phyloP scores from a whole-genome alignment of 2,888 invertebrate species.

The Erpobdella octoculata region DNA sequence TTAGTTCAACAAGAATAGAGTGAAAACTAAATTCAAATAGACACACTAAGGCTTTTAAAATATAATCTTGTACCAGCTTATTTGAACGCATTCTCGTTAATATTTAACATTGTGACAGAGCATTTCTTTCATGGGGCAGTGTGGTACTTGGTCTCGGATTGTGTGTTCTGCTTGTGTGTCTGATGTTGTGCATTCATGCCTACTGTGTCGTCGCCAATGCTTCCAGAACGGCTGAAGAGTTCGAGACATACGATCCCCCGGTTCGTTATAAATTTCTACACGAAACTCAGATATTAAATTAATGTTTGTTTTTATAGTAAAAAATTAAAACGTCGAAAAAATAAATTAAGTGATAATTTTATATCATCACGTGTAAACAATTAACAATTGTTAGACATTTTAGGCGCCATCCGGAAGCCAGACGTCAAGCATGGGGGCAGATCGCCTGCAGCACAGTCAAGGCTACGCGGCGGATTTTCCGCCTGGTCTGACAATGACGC shows the following conservation, averaged over 20 bases:
- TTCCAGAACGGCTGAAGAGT: conserved; percentile 1
- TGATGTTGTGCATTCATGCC: conserved; percentile 45
- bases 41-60: background rate
- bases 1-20: background rate
- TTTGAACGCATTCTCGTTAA: background rate
- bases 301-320: too few relatives aligned
- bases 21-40: background rate
- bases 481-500: too few relatives aligned
- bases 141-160: conserved; percentile 44
- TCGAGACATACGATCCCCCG: background rate
- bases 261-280: background rate
- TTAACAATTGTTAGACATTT: too few relatives aligned
- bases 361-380: too few relatives aligned
- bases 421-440: too few relatives aligned
- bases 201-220: conserved; percentile 44
- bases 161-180: conserved; percentile 42
- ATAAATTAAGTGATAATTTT: too few relatives aligned
- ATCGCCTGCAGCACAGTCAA: too few relatives aligned
- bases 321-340: too few relatives aligned
- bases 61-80: background rate
- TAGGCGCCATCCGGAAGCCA: too few relatives aligned
- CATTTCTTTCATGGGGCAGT: conserved; percentile 41
- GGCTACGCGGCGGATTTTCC: too few relatives aligned
- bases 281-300: too few relatives aligned
- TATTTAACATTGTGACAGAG: conserved; percentile 26